Percentiles rank a stretch among this genome's conserved stretches.
These are phyloP conservation scores for Oligia fasciuncula DNA, from an alignment of 2,888 invertebrate genomes.

Conservation along the genomic window DNA sequence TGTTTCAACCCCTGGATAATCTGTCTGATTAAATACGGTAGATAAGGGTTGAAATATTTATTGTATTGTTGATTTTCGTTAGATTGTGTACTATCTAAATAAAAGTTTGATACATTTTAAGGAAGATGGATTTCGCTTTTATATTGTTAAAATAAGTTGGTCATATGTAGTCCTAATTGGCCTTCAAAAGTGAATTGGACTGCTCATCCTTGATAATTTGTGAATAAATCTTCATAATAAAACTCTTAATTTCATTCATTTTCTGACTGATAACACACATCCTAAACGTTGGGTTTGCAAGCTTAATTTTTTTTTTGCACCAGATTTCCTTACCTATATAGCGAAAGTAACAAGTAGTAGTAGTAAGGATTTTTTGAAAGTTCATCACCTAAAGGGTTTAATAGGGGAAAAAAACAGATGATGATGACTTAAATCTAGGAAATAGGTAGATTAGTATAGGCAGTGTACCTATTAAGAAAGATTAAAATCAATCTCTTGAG, in stretches of 20 bases:
- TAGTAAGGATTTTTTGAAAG: background rate
- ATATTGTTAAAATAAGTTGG: background rate
- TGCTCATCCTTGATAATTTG: background rate
- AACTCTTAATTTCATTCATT: too few relatives aligned
- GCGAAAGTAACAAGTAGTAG: background rate
- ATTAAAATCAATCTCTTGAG: too few relatives aligned
- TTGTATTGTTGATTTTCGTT: constrained; percentile 53
- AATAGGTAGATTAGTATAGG: too few relatives aligned
- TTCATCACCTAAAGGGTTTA: background rate
- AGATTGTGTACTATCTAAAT: constrained; percentile 47
- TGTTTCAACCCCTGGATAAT: constrained; percentile 66
- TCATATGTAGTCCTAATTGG: background rate
- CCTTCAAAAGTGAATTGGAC: background rate
- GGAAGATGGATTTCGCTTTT: background rate
- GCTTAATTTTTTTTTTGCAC: too few relatives aligned
- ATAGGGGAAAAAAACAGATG: background rate
- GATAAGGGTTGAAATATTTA: constrained; percentile 70
- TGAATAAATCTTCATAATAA: too few relatives aligned
- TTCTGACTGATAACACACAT: too few relatives aligned
- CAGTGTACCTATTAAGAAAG: too few relatives aligned
- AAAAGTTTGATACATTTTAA: background rate
- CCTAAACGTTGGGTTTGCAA: too few relatives aligned
- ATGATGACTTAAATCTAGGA: too few relatives aligned
- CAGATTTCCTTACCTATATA: background rate
- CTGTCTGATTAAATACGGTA: constrained; percentile 75